Conservation (phyloP, 2,113 vertebrate species). For the Leucopternis melanops region DNA sequence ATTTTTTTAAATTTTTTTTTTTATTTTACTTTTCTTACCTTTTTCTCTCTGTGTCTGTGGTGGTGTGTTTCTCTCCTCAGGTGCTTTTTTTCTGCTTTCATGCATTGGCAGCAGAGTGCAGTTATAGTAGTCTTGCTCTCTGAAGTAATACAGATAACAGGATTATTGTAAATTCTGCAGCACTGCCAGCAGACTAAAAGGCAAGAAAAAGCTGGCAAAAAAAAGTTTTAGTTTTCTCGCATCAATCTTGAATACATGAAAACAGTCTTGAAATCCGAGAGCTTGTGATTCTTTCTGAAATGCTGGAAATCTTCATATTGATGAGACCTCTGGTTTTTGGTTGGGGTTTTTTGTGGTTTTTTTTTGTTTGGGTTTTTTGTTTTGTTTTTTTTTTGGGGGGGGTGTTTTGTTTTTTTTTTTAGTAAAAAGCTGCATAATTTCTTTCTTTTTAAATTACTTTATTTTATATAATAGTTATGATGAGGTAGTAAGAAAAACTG, state of each 20-base stretch:
- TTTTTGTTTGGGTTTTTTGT: background rate
- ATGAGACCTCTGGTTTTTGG: background rate
- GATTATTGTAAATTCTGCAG: slow-evolving; percentile 45
- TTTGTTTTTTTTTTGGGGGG: too few relatives aligned
- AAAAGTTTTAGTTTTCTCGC: background rate
- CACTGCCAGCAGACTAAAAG: slow-evolving; percentile 35
- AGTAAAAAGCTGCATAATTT: background rate
- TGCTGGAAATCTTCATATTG: background rate
- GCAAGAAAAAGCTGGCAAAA: slow-evolving; percentile 13
- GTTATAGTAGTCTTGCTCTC: slow-evolving; percentile 16
- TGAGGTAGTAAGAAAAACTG: background rate
- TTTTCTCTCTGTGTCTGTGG: background rate
- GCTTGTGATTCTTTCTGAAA: background rate
- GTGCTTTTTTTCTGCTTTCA: background rate
- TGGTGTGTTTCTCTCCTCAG: background rate
- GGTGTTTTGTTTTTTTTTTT: background rate
- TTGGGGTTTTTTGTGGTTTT: too few relatives aligned
- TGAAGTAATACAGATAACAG: slow-evolving; percentile 48
- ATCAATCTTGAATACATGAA: background rate
- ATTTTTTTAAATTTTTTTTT: background rate
- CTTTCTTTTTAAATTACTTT: background rate
- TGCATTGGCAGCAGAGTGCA: slow-evolving; percentile 30
- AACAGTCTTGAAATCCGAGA: background rate
- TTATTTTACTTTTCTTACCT: background rate
- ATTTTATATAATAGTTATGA: background rate